Base-by-base conservation (phyloP, 2,113 vertebrate species). In the Psettodes erumei region DNA sequence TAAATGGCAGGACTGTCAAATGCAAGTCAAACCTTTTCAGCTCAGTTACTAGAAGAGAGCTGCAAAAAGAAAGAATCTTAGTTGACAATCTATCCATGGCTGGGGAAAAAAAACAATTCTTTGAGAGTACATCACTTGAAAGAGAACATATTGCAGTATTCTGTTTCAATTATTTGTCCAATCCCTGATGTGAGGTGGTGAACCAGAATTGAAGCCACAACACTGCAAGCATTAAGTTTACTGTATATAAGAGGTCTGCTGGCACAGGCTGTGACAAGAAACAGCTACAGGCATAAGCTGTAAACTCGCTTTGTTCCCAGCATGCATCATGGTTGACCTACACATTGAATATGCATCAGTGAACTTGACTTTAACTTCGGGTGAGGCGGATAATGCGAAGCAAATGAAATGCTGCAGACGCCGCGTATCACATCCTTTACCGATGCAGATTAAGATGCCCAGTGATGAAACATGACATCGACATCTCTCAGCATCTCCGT, bases 311-410 rank as follows among this genome's bases (percentile, higher is more conserved):
- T 69, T 56, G 65, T 77, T 27, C 74, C 53, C 64, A 80, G 73
- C 54, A 70, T 75, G 73, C 84, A 84, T 88, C 85, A 89, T 64
- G 86, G 80, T 71, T 92, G 88, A 92, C 88, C 89, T 88, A 81
- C 79, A 88, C 76, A 86, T 82, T 75, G 40, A 71, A 51, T 82
- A 90, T 90, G 91, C 86, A 86, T 91, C 75, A 86, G 51, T 84
- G 82, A 80, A 79, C 71, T 45, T 45, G 47, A 77, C 38, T 77
- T 28, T 38, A 73, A 71, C 65, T 67, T 50, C 53, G 67, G 62
- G 33, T 69, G 55, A 55, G 66, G 70, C 50, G 59, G 47, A 87
- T 48, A 78, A 56, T 43, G 65, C 18, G 27, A 83, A 62, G 30
- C 33, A 63, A 86, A 81, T 79, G 30, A 79, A 77, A 86, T 54